Conservation (phyloP, 2,113 vertebrate genomes). For the Illadopsis cleaveri region DNA sequence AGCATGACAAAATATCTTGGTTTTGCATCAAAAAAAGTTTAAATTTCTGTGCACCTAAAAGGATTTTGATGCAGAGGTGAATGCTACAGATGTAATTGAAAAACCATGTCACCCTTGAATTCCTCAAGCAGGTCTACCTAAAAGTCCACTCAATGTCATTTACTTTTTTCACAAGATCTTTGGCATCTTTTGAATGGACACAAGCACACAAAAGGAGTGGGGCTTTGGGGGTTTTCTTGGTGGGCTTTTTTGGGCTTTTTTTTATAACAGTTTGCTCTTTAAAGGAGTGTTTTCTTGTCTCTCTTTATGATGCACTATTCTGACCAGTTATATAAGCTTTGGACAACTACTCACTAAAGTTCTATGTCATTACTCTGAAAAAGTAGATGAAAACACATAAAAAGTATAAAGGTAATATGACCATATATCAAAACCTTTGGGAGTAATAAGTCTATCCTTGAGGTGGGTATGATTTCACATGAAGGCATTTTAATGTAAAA, state of each 20-base stretch:
- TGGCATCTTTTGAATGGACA: background rate
- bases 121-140: background rate
- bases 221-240: background rate
- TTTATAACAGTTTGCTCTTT: background rate
- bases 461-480: background rate
- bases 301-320: background rate
- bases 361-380: background rate
- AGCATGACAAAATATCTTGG: background rate
- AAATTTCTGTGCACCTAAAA: background rate
- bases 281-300: background rate
- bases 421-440: background rate
- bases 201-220: background rate
- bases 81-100: background rate
- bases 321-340: background rate
- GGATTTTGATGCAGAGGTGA: background rate
- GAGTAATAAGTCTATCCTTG: background rate
- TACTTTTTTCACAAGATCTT: background rate
- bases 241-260: too few relatives aligned
- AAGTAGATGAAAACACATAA: background rate
- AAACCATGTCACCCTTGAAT: accelerated
- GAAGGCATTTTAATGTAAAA: background rate
- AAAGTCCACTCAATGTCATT: background rate
- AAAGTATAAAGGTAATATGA: background rate
- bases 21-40: background rate
- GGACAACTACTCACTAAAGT: background rate